Conservation (phyloP, 92 coral and sea anemone species). For the Paragorgia papillata region DNA sequence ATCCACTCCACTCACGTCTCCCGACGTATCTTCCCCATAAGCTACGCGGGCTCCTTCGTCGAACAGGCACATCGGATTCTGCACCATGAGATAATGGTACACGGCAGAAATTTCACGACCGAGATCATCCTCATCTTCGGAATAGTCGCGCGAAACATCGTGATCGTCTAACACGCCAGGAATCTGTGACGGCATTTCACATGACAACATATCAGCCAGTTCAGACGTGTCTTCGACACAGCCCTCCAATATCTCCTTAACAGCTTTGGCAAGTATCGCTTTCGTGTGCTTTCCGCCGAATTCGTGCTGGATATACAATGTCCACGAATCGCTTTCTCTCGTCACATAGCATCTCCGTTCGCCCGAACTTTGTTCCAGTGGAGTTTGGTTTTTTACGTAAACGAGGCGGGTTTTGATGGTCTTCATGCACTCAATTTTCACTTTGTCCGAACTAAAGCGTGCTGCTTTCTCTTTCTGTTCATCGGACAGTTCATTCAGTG, state of each 20-base stretch:
- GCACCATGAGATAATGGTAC: slow-evolving; percentile 62
- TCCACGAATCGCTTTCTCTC: slow-evolving; percentile 66
- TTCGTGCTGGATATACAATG: slow-evolving; percentile 78
- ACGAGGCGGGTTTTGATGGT: slow-evolving; percentile 82
- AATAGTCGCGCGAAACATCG: slow-evolving; percentile 48
- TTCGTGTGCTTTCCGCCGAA: not conserved
- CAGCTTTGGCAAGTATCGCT: slow-evolving; percentile 45
- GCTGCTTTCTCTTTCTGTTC: slow-evolving; percentile 73
- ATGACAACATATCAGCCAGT: slow-evolving; percentile 51
- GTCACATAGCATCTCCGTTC: slow-evolving; percentile 47
- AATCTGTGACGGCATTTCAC: slow-evolving; percentile 54
- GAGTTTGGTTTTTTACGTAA: slow-evolving; percentile 66
- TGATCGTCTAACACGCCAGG: slow-evolving; percentile 58
- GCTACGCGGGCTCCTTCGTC: slow-evolving; percentile 27
- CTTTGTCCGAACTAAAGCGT: slow-evolving; percentile 62
- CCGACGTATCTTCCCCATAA: not conserved
- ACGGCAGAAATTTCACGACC: slow-evolving; percentile 65
- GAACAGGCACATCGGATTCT: slow-evolving; percentile 36
- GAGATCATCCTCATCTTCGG: slow-evolving; percentile 33
- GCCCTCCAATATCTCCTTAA: slow-evolving; percentile 62
- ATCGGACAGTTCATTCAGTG: slow-evolving; percentile 75
- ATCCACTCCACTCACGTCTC: too few relatives aligned
- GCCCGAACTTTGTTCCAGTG: slow-evolving; percentile 24
- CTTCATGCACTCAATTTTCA: slow-evolving; percentile 81
- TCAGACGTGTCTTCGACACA: slow-evolving; percentile 35